Evolutionary conservation across 2,797 vertebrate species (phyloP).

Genomic region (Chrysocyon brachyurus): DNA sequence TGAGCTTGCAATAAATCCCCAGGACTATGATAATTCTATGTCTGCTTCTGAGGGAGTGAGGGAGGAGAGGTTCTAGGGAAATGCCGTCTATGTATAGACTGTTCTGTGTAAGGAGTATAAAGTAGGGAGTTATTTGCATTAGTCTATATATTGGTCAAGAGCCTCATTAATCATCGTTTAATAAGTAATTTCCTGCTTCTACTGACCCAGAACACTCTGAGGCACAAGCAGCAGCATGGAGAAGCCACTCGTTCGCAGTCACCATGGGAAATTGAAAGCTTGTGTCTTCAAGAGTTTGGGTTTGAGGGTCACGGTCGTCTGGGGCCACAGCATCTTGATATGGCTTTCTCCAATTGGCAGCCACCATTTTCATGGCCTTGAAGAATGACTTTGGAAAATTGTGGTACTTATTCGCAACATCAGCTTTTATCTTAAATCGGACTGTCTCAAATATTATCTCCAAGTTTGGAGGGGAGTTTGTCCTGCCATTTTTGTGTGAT

Average conservation of each 20-base stretch:
- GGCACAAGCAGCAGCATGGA: not conserved
- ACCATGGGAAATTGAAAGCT: fast-evolving
- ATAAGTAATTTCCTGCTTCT: not conserved
- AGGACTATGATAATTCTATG: not conserved
- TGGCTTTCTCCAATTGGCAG: not conserved
- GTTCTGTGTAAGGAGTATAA: not conserved
- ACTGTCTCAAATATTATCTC: not conserved
- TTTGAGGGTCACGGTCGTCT: not conserved
- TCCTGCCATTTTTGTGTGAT: not conserved
- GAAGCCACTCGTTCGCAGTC: not conserved
- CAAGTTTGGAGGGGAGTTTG: constrained; percentile 13
- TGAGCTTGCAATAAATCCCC: not conserved
- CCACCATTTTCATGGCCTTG: not conserved
- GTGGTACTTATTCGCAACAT: not conserved
- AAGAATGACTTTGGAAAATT: not conserved
- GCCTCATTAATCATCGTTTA: not conserved
- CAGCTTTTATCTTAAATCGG: not conserved
- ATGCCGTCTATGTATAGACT: not conserved
- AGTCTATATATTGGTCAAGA: not conserved
- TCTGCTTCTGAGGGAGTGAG: not conserved
- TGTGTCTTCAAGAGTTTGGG: not conserved
- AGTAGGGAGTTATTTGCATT: not conserved
- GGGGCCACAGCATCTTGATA: not conserved
- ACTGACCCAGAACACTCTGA: not conserved
- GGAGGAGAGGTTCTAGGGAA: not conserved